These are phyloP conservation scores for Thera britannica DNA, from an alignment of 2,888 invertebrate species.

Conservation along the genomic window DNA sequence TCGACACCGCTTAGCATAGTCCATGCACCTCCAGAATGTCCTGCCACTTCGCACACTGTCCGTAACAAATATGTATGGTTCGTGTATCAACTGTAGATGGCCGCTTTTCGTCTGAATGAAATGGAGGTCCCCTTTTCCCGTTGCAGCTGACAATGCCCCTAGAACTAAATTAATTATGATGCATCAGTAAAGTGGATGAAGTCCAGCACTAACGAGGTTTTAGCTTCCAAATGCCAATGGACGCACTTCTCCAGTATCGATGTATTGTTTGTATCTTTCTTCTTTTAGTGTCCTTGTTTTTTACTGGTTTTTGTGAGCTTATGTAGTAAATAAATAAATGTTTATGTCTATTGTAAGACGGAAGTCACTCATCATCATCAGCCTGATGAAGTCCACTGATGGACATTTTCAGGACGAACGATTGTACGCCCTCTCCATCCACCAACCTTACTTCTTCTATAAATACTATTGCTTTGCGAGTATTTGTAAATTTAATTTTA, in stretches of 20 bases:
- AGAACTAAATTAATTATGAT: constrained; percentile 56
- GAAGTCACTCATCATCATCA: too few relatives aligned
- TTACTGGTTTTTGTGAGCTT: too few relatives aligned
- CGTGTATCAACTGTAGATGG: constrained; percentile 77
- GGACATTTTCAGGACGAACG: too few relatives aligned
- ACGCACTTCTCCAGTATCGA: background rate
- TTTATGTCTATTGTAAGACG: too few relatives aligned
- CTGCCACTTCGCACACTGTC: constrained; percentile 80
- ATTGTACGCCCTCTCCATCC: too few relatives aligned
- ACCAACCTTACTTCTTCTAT: too few relatives aligned
- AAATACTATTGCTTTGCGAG: too few relatives aligned
- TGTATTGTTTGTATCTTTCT: too few relatives aligned
- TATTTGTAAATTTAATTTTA: too few relatives aligned
- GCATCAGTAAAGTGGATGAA: constrained; percentile 8
- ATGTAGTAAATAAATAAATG: too few relatives aligned
- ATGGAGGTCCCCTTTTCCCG: constrained; percentile 73
- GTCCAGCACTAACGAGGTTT: background rate
- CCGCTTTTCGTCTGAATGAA: constrained; percentile 82
- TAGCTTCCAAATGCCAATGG: background rate
- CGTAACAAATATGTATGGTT: constrained; percentile 80
- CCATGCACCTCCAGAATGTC: constrained; percentile 82
- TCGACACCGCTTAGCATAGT: constrained; percentile 78
- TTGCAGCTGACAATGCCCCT: constrained; percentile 60
- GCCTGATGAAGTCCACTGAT: too few relatives aligned
- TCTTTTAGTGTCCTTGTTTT: too few relatives aligned